phyloP scores from a whole-genome alignment of 35 echinoderm and acorn worm genomes.

The Ophioderma brevispina region DNA sequence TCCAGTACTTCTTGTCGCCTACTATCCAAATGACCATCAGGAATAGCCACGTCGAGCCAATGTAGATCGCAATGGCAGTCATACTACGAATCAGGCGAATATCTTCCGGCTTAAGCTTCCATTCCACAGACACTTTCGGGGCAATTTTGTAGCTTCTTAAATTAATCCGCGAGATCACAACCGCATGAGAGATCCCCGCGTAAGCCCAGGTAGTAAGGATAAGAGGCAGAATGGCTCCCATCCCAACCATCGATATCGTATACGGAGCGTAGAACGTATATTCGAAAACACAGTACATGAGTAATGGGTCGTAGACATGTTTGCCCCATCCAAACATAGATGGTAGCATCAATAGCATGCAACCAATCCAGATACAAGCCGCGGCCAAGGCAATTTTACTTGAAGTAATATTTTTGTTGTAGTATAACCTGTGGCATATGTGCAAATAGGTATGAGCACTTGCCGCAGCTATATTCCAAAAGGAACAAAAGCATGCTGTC shows the following conservation, averaged over 20 bases:
- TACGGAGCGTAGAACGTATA: constrained; percentile 55
- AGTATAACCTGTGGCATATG: background rate
- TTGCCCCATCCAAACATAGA: constrained; percentile 66
- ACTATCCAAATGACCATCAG: background rate
- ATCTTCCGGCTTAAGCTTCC: background rate
- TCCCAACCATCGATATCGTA: constrained; percentile 58
- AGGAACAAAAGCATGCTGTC: background rate
- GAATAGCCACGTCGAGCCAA: background rate
- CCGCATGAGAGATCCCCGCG: constrained; percentile 15
- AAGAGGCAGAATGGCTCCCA: constrained; percentile 46
- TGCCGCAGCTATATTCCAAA: background rate
- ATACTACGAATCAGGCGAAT: background rate
- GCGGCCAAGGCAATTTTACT: background rate
- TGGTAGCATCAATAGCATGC: constrained; percentile 61
- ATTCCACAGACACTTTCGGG: background rate
- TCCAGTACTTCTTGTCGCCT: background rate
- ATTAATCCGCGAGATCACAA: background rate
- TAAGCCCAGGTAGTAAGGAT: constrained; percentile 38
- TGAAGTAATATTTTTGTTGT: background rate
- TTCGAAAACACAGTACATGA: constrained; percentile 85
- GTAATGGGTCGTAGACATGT: constrained; percentile 65
- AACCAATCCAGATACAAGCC: constrained; percentile 35
- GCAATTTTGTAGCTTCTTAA: too few relatives aligned
- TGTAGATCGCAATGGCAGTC: background rate
- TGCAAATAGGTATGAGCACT: background rate